Evolutionary conservation across 2,888 invertebrate species (phyloP), one percentile per base, ranked within the genome.

Genomic region (Leucania comma): DNA sequence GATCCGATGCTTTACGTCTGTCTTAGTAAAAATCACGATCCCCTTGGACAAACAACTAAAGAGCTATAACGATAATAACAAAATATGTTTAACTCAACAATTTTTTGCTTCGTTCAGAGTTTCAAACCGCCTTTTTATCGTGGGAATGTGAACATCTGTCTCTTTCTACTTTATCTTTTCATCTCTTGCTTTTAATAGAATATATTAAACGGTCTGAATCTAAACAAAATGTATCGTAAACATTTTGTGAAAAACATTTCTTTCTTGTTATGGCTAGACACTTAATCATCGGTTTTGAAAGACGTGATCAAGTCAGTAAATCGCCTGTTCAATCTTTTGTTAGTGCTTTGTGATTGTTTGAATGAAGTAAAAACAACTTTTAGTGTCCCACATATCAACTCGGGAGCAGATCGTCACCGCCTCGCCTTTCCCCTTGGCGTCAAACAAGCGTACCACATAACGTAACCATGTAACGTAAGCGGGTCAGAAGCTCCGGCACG

Each of bases 111-210:
- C n/a, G 8, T 26, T 53, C 26, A 54, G 20, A 51, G 10, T 12
- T 35, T 53, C 14, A 54, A 8, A 51, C 10, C 9, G 3, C 12
- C 20, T 29, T 20, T 20, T 32, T 42, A n/a, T 22, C 59, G 75
- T 80, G 76, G 46, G 76, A 76, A 67, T 1, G 1, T 2, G 14
- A 20, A 14, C 76, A 80, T 20, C 62, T 76, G 80, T 29, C 22
- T 50, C 10, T 29, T 62, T 29, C 20, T 35, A 26, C 24, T 54
- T 54, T 59, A 67, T 75, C 75, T 51, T 62, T 60, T 74, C 20
- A 74, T 80, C 68, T 54, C 35, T n/a, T 59, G 57, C 58, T 59
- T 50, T 53, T 29, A 22, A 72, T 42, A 53, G 17, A 42, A 42
- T 42, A 20, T 14, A 42, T 42, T 42, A 6, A 42, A 42, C 42